These are phyloP conservation scores for Manis crassicaudata DNA, from an alignment of 2,797 vertebrate genomes.

Conservation along the genomic window DNA sequence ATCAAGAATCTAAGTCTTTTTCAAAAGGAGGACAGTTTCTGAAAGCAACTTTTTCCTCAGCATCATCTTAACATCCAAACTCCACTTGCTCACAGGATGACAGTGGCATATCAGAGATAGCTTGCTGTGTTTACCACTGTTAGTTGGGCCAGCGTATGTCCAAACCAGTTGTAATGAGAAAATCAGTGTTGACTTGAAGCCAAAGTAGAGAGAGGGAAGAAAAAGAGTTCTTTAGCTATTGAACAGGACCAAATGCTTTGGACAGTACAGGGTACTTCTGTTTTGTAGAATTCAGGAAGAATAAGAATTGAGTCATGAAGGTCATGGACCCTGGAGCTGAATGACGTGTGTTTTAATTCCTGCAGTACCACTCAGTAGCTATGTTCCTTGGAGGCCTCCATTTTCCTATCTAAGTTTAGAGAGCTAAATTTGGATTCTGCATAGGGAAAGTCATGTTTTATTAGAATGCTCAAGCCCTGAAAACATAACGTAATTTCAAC, in stretches of 20 bases:
- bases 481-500: not conserved
- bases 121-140: constrained; percentile 79
- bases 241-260: constrained; percentile 27
- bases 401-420: constrained; percentile 24
- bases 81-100: constrained; percentile 72
- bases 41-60: constrained; percentile 42
- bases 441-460: constrained; percentile 18
- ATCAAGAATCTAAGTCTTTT: constrained; percentile 53
- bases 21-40: constrained; percentile 57
- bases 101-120: constrained; percentile 75
- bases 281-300: not conserved
- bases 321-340: not conserved
- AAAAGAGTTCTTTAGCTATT: not conserved
- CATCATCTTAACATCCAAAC: constrained; percentile 57
- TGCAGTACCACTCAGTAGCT: not conserved
- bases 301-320: not conserved
- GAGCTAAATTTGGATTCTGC: constrained; percentile 17
- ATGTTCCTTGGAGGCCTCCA: not conserved
- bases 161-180: constrained; percentile 78
- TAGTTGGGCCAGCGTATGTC: constrained; percentile 71
- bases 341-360: not conserved
- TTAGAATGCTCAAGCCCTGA: not conserved
- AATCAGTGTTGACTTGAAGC: constrained; percentile 66
- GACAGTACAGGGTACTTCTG: not conserved
- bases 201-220: constrained; percentile 36